Conservation (phyloP, 2,797 vertebrate species). For the Malacoctenus gilli region DNA sequence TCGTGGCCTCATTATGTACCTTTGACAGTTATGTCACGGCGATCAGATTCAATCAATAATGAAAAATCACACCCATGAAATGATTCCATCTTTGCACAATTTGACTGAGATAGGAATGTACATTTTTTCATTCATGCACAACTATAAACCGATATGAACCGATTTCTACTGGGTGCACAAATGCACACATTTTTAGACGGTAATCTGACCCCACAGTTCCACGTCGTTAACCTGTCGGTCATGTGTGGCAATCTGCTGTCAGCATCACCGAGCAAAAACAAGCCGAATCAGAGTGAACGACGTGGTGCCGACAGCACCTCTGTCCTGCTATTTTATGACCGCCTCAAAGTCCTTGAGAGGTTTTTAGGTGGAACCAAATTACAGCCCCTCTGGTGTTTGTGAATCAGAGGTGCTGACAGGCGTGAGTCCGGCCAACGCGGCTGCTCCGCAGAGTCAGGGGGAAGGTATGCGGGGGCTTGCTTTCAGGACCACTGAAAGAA, state of each 20-base stretch:
- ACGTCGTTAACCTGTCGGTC: conserved; percentile 30
- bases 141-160: too few relatives aligned
- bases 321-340: conserved; percentile 54
- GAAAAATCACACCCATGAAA: too few relatives aligned
- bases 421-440: conserved; percentile 50
- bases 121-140: too few relatives aligned
- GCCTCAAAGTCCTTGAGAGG: conserved; percentile 55
- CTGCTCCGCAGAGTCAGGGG: conserved; percentile 59
- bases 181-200: too few relatives aligned
- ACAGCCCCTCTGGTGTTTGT: conserved; percentile 50
- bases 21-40: too few relatives aligned
- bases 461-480: conserved; percentile 67
- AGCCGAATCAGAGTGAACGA: conserved; percentile 38
- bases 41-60: too few relatives aligned
- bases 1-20: too few relatives aligned
- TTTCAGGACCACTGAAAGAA: conserved; percentile 65
- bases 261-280: conserved; percentile 32
- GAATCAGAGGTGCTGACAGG: conserved; percentile 72
- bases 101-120: too few relatives aligned
- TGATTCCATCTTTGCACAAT: too few relatives aligned
- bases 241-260: conserved; percentile 47
- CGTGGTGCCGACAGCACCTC: conserved; percentile 42
- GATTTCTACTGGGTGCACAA: too few relatives aligned
- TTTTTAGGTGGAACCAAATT: conserved; percentile 66
- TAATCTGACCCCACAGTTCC: too few relatives aligned